Conservation (phyloP, 1,140 invertebrate species). For the Sarcophaga bullata region DNA sequence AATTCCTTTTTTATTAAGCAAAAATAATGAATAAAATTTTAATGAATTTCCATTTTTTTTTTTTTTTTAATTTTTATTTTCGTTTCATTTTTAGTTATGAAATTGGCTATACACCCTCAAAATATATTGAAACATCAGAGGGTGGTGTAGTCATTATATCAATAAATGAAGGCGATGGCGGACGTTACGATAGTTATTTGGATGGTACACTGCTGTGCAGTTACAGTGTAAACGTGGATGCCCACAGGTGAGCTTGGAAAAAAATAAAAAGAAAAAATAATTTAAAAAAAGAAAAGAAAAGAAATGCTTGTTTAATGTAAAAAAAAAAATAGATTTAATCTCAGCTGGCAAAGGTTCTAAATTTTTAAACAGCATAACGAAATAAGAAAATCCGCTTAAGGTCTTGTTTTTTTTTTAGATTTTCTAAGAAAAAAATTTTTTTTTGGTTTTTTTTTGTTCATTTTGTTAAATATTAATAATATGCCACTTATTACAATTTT, state of each 20-base stretch:
- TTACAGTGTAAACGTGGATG: conserved; percentile 78
- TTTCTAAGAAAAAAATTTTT: too few species aligned
- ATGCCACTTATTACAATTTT: background rate
- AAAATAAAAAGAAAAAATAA: background rate
- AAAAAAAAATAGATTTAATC: too few species aligned
- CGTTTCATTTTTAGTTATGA: conserved; percentile 55
- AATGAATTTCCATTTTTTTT: background rate
- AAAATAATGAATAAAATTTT: background rate
- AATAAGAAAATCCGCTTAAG: conserved; percentile 29
- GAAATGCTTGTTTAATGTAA: too few species aligned
- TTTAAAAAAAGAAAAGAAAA: background rate
- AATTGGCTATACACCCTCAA: conserved; percentile 71
- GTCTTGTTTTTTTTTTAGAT: background rate
- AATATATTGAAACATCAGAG: conserved; percentile 77
- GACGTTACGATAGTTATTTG: conserved; percentile 78
- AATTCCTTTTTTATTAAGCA: background rate
- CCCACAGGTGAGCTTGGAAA: conserved; percentile 69
- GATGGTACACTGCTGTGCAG: conserved; percentile 74
- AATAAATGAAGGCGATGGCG: conserved; percentile 75
- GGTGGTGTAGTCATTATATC: conserved; percentile 77
- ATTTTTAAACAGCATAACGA: background rate
- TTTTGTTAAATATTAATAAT: background rate
- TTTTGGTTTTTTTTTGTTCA: too few species aligned
- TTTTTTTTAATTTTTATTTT: background rate
- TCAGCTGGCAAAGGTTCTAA: background rate